These are phyloP conservation scores for Drosophila imparisetae DNA, from an alignment of 2,888 invertebrate genomes.

Conservation along the genomic window DNA sequence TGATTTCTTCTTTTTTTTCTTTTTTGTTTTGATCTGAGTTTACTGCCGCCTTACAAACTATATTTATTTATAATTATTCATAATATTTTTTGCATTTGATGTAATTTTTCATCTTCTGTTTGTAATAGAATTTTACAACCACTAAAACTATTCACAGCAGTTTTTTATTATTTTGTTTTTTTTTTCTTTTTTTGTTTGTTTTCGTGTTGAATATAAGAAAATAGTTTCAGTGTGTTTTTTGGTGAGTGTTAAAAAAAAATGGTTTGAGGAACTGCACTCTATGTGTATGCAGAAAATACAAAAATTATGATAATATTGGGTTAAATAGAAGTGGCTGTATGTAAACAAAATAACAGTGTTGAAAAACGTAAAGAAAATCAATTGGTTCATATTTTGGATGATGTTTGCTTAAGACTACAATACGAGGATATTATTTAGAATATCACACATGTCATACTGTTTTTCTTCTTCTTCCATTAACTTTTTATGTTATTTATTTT, in stretches of 20 bases:
- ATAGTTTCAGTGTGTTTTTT: slow-evolving; percentile 43
- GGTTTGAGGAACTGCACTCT: slow-evolving; percentile 19
- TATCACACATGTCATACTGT: slow-evolving; percentile 77
- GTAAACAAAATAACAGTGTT: slow-evolving; percentile 31
- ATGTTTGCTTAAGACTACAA: slow-evolving; percentile 54
- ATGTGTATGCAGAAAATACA: slow-evolving; percentile 4
- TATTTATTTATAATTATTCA: slow-evolving; percentile 51
- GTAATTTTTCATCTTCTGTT: slow-evolving; percentile 33
- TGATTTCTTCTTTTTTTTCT: background rate
- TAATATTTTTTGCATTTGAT: slow-evolving; percentile 27
- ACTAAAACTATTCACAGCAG: slow-evolving; percentile 84
- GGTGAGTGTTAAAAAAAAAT: slow-evolving; percentile 10
- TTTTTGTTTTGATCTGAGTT: slow-evolving; percentile 32
- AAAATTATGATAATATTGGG: slow-evolving; percentile 7
- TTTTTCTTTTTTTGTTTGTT: slow-evolving; percentile 3
- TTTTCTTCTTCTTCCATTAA: slow-evolving; percentile 8
- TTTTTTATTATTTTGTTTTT: slow-evolving; percentile 32
- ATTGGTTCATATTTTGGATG: slow-evolving; percentile 20
- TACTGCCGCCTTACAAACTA: slow-evolving; percentile 69
- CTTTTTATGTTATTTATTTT: slow-evolving; percentile 16
- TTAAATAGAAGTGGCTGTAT: slow-evolving; percentile 48
- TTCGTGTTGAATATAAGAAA: slow-evolving; percentile 50
- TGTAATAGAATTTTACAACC: slow-evolving; percentile 79
- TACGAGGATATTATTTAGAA: slow-evolving; percentile 79
- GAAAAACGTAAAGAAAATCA: slow-evolving; percentile 17